A percentile compares a stretch with the other conserved stretches of the same genome.
These are phyloP conservation scores for Tenthredo distinguenda DNA, from an alignment of 2,888 invertebrate genomes.

Conservation along the genomic window DNA sequence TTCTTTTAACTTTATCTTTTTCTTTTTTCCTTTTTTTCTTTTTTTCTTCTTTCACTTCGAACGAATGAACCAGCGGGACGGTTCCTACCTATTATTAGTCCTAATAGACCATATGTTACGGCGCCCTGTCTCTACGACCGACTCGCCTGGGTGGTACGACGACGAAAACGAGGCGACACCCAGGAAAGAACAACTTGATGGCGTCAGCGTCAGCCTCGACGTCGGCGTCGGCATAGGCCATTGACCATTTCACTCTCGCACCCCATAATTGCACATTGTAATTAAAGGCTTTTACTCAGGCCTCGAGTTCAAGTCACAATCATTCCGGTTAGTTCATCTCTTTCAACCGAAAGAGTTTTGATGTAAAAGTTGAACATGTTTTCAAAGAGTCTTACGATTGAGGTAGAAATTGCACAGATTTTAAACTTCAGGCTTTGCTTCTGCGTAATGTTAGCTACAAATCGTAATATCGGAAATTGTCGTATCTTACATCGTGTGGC, in stretches of 20 bases:
- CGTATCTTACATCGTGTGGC: too few relatives aligned
- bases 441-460: too few relatives aligned
- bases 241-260: neutral
- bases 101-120: constrained; percentile 75
- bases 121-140: constrained; percentile 49
- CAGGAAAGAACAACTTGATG: constrained; percentile 11
- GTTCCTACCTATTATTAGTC: constrained; percentile 73
- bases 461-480: too few relatives aligned
- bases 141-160: constrained; percentile 49
- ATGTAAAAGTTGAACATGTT: too few relatives aligned
- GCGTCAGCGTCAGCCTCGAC: neutral
- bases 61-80: constrained; percentile 20
- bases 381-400: too few relatives aligned
- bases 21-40: too few relatives aligned
- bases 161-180: constrained; percentile 40
- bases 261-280: constrained; percentile 11
- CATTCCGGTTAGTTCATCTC: too few relatives aligned
- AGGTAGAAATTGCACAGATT: too few relatives aligned
- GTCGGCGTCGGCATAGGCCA: constrained; percentile 10
- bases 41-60: constrained; percentile 17
- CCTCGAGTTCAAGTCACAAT: neutral
- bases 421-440: too few relatives aligned
- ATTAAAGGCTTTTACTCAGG: constrained; percentile 22
- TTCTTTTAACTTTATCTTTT: neutral
- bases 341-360: neutral